Conservation (phyloP, 1,140 invertebrate species). For the Pogonomyrmex californicus region DNA sequence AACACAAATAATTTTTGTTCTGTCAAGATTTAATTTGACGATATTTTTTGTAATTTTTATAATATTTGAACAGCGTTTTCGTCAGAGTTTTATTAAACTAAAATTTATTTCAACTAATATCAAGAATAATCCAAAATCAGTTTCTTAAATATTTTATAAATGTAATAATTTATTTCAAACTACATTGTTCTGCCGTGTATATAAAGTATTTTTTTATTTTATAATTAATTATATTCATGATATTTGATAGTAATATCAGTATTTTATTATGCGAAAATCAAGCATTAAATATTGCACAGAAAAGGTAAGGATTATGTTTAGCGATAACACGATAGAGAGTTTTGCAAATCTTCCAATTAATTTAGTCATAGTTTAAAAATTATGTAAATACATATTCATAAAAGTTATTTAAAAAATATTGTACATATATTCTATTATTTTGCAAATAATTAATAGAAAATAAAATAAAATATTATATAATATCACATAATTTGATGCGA, state of each 20-base stretch:
- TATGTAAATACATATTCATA: neutral
- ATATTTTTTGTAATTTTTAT: neutral
- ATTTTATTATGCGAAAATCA: constrained; percentile 11
- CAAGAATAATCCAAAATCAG: neutral
- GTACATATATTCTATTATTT: neutral
- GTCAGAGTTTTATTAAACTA: neutral
- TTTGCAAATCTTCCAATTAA: neutral
- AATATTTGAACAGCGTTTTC: neutral
- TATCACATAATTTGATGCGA: neutral
- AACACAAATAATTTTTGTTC: neutral
- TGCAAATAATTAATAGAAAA: constrained; percentile 12
- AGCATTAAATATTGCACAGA: constrained; percentile 16
- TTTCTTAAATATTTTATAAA: neutral
- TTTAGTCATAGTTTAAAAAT: neutral
- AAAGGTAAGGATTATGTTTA: constrained; percentile 51
- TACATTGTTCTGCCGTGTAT: neutral
- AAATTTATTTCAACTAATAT: neutral
- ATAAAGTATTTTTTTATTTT: neutral
- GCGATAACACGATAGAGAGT: neutral
- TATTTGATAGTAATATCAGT: neutral
- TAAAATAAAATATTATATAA: neutral
- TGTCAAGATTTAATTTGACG: neutral
- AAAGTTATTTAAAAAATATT: neutral
- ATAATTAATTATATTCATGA: neutral
- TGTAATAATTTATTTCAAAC: neutral